A percentile compares a stretch with the other conserved stretches of the same genome.
Evolutionary conservation across 2,113 vertebrate species (phyloP).

Genomic region (Motacilla alba): DNA sequence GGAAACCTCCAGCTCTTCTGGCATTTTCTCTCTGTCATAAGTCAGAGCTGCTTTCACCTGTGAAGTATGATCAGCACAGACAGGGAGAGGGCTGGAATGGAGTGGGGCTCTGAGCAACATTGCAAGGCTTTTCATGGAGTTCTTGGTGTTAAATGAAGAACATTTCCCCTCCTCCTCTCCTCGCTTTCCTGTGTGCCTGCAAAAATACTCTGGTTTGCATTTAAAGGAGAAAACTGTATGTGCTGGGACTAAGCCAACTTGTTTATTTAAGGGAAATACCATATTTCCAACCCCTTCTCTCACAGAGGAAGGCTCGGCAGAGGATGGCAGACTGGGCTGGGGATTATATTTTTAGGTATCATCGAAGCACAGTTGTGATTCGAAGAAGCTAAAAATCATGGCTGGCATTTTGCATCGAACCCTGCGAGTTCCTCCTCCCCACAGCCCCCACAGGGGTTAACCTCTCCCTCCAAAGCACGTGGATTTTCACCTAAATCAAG

Average conservation of each 20-base stretch:
- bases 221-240: conserved; percentile 42
- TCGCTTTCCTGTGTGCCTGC: conserved; percentile 33
- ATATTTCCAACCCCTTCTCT: not conserved
- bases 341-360: conserved; percentile 51
- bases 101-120: not conserved
- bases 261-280: conserved; percentile 56
- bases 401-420: not conserved
- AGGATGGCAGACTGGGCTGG: conserved; percentile 53
- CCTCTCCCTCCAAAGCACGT: not conserved
- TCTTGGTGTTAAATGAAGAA: conserved; percentile 46
- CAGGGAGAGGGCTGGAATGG: not conserved
- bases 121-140: conserved; percentile 38
- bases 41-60: conserved; percentile 51
- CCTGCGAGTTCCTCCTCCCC: not conserved
- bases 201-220: conserved; percentile 48
- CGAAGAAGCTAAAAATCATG: conserved; percentile 27
- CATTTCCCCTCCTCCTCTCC: conserved; percentile 53
- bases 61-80: conserved; percentile 7
- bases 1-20: conserved; percentile 50
- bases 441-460: not conserved
- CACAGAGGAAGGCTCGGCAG: not conserved
- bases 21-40: conserved; percentile 34
- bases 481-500: conserved; percentile 19
- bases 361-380: not conserved
- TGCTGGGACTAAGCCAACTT: conserved; percentile 29